A percentile compares a stretch with the other conserved stretches of the same genome.
These are phyloP conservation scores for Pocillopora grandis DNA, from an alignment of 92 coral and sea anemone genomes.

Conservation along the genomic window DNA sequence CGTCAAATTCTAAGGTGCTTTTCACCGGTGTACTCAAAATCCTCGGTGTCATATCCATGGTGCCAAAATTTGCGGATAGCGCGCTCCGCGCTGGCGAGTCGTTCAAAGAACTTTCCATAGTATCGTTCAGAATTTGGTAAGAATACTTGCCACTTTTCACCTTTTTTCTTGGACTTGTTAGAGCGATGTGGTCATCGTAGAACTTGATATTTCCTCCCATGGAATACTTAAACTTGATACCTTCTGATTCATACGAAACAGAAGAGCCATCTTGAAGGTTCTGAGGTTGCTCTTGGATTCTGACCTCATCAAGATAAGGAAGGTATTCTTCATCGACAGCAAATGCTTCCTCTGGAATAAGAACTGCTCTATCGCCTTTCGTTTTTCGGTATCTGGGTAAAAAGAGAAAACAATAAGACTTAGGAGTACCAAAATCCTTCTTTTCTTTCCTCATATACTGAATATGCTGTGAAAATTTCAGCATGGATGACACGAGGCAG, in stretches of 20 bases:
- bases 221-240: slow-evolving; percentile 82
- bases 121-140: slow-evolving; percentile 13
- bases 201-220: slow-evolving; percentile 96
- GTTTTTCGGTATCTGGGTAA: slow-evolving; percentile 37
- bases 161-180: slow-evolving; percentile 72
- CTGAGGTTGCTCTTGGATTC: slow-evolving; percentile 73
- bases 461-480: too few species aligned
- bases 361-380: slow-evolving; percentile 55
- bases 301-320: slow-evolving; percentile 70
- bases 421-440: too few species aligned
- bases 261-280: slow-evolving; percentile 57
- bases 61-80: slow-evolving; percentile 29
- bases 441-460: too few species aligned
- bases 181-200: slow-evolving; percentile 86
- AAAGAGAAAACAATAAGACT: not conserved
- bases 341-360: slow-evolving; percentile 73
- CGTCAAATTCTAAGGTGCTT: not conserved
- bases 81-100: slow-evolving; percentile 29
- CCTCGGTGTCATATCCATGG: slow-evolving; percentile 46
- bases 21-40: slow-evolving; percentile 8
- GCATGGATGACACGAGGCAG: too few species aligned
- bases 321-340: slow-evolving; percentile 55
- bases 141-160: slow-evolving; percentile 26
- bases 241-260: slow-evolving; percentile 48
- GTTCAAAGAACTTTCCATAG: slow-evolving; percentile 22